Percentiles rank a stretch among this genome's conserved stretches.
Conservation (phyloP, 2,113 vertebrate species). For the Nanorana parkeri region DNA sequence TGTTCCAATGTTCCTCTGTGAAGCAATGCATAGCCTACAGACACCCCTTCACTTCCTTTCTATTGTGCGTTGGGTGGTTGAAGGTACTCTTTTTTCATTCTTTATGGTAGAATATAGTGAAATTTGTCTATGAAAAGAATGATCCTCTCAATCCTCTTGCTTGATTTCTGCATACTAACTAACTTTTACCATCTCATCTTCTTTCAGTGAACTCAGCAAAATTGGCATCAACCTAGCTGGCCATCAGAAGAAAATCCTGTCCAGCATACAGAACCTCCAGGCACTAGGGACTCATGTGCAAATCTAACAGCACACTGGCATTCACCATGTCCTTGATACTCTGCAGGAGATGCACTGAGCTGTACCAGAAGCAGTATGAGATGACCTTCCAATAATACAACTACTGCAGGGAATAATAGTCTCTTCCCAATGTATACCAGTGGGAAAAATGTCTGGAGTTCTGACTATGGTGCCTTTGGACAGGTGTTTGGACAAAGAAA, state of each 20-base stretch:
- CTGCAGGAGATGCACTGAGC: conserved; percentile 24
- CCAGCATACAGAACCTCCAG: conserved; percentile 75
- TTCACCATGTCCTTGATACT: conserved; percentile 29
- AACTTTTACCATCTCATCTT: background rate
- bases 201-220: conserved; percentile 74
- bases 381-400: conserved; percentile 39
- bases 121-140: background rate
- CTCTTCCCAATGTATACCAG: conserved; percentile 14
- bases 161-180: background rate
- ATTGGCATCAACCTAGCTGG: conserved; percentile 76
- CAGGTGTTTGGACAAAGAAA: conserved; percentile 20
- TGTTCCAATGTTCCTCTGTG: too few species aligned
- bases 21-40: too few species aligned
- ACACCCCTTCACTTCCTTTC: too few species aligned
- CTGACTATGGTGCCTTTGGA: conserved; percentile 51
- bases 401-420: conserved; percentile 42
- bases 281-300: conserved; percentile 78
- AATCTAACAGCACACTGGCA: conserved; percentile 71
- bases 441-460: conserved; percentile 21
- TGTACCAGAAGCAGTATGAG: conserved; percentile 46
- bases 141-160: background rate
- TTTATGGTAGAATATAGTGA: background rate
- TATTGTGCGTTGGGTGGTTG: background rate
- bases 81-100: background rate
- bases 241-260: conserved; percentile 82